Evolutionary conservation across 1,140 invertebrate genomes (phyloP).

Genomic region (Aphaenogaster rudis): DNA sequence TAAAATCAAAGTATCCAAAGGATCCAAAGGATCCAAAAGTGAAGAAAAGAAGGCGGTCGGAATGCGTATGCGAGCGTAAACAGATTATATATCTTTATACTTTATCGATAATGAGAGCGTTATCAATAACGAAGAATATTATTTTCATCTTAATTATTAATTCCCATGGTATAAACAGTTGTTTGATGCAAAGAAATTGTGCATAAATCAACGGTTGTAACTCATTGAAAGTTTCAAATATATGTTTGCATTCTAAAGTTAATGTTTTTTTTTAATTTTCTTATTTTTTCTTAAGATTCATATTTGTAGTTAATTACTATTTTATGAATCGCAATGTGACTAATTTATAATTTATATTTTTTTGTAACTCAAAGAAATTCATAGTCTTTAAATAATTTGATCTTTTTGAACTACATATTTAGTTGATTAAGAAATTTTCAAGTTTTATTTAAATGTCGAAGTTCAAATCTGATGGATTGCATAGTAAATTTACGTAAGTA

Average conservation of each 20-base stretch:
- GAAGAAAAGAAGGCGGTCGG: too few species aligned
- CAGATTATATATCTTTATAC: too few species aligned
- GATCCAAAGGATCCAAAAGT: too few species aligned
- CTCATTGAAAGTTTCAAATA: neutral
- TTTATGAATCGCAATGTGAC: neutral
- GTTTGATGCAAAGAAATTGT: too few species aligned
- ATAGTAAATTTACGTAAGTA: conserved; percentile 35
- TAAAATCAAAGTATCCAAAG: too few species aligned
- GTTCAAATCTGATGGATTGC: conserved; percentile 24
- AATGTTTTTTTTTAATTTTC: neutral
- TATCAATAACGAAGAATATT: too few species aligned
- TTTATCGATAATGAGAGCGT: too few species aligned
- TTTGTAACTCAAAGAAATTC: neutral
- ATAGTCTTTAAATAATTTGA: neutral
- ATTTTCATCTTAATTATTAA: too few species aligned
- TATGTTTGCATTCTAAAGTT: neutral
- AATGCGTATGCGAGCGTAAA: too few species aligned
- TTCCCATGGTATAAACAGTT: too few species aligned
- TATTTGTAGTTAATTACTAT: neutral
- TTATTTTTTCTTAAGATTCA: neutral
- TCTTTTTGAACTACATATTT: neutral
- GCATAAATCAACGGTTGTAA: neutral
- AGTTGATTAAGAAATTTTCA: neutral
- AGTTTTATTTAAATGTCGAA: conserved; percentile 12
- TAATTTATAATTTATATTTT: neutral